These are phyloP conservation scores for Rhinolophus ferrumequinum DNA, from an alignment of 2,113 vertebrate species.

Conservation along the genomic window DNA sequence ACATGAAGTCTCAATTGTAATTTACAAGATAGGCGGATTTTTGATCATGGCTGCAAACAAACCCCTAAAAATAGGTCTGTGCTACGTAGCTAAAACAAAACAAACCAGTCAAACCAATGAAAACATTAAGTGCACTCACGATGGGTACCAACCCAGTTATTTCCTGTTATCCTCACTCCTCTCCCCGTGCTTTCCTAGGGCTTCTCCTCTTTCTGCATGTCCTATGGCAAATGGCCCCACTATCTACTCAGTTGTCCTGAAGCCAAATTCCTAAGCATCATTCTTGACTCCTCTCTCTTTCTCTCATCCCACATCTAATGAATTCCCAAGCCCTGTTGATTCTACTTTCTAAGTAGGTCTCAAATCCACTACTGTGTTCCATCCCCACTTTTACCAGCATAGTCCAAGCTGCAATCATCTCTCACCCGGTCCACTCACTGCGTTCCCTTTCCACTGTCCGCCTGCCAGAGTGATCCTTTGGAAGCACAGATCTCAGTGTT, in stretches of 20 bases:
- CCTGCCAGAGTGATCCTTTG: not conserved
- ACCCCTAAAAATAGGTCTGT: not conserved
- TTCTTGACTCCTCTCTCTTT: not conserved
- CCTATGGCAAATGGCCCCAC: rapidly evolving
- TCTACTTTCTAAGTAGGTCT: not conserved
- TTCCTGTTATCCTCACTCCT: not conserved
- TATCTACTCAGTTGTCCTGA: not conserved
- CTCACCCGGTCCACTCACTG: not conserved
- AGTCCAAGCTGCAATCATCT: not conserved
- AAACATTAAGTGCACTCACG: not conserved
- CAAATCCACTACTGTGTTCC: not conserved
- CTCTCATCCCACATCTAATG: not conserved
- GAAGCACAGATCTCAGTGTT: not conserved
- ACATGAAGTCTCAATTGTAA: not conserved
- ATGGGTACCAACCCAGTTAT: not conserved
- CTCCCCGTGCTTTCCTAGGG: too few relatives aligned
- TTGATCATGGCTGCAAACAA: not conserved
- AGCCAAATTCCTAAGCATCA: not conserved
- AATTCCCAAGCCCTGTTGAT: not conserved
- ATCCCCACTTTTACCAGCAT: not conserved
- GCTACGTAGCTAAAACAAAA: not conserved
- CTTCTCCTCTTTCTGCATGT: not conserved
- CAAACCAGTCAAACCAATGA: not conserved
- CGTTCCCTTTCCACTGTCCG: not conserved
- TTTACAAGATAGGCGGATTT: not conserved